Evolutionary conservation across 2,113 vertebrate species (phyloP).

Genomic region (Hiodon tergisus): DNA sequence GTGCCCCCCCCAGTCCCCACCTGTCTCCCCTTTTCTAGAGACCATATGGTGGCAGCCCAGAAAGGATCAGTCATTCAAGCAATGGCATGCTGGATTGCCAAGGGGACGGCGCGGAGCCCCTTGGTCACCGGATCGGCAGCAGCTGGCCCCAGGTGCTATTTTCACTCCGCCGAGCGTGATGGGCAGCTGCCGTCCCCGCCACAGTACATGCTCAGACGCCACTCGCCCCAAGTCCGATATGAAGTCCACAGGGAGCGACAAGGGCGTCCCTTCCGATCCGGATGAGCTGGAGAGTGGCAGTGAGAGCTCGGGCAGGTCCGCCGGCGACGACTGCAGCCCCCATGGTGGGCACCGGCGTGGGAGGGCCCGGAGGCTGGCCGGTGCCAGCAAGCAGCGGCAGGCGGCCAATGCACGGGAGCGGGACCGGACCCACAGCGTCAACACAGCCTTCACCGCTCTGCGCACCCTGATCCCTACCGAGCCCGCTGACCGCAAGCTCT

Average conservation of each 20-base stretch:
- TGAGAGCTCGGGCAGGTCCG: slow-evolving; percentile 59
- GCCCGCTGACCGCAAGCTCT: slow-evolving; percentile 75
- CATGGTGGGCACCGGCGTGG: slow-evolving; percentile 13
- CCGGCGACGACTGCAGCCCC: slow-evolving; percentile 49
- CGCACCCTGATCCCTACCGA: slow-evolving; percentile 78
- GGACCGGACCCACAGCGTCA: slow-evolving; percentile 81
- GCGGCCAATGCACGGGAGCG: slow-evolving; percentile 84
- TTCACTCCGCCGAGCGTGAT: slow-evolving; percentile 63
- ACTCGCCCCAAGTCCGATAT: slow-evolving; percentile 45
- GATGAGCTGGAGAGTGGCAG: slow-evolving; percentile 63
- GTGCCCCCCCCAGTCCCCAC: slow-evolving; percentile 54
- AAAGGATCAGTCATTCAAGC: slow-evolving; percentile 70
- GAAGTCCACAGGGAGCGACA: slow-evolving; percentile 58
- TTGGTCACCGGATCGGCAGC: slow-evolving; percentile 68
- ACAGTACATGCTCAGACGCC: slow-evolving; percentile 33
- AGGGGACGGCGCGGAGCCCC: slow-evolving; percentile 50
- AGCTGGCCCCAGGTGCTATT: slow-evolving; percentile 66
- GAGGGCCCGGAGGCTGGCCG: slow-evolving; percentile 31
- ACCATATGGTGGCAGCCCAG: slow-evolving; percentile 54
- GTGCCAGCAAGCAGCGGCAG: slow-evolving; percentile 68
- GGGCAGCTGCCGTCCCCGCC: slow-evolving; percentile 42
- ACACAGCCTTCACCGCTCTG: slow-evolving; percentile 77
- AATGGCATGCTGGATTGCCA: slow-evolving; percentile 58
- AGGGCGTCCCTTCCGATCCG: slow-evolving; percentile 52
- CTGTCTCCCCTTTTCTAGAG: slow-evolving; percentile 61